Evolutionary conservation across 2,113 vertebrate species (phyloP).

Genomic region (Campylomormyrus tamandua): DNA sequence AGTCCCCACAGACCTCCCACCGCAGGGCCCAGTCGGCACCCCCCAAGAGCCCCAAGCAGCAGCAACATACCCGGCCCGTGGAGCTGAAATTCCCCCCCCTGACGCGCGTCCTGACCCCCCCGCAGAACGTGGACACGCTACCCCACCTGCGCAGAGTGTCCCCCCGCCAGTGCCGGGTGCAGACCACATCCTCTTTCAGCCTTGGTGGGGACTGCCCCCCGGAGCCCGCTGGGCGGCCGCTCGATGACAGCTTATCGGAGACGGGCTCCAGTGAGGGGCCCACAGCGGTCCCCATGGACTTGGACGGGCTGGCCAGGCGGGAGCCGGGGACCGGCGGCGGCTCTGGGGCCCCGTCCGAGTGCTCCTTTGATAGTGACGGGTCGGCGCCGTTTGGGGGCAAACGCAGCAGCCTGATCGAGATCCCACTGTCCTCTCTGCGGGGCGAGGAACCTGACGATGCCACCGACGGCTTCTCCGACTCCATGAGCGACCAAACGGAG

Average conservation of each 20-base stretch:
- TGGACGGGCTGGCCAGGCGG: constrained; percentile 44
- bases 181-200: constrained; percentile 76
- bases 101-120: constrained; percentile 66
- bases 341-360: constrained; percentile 65
- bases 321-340: constrained; percentile 48
- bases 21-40: constrained; percentile 64
- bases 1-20: constrained; percentile 55
- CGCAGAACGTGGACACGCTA: constrained; percentile 75
- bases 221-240: constrained; percentile 18
- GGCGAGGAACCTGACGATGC: constrained; percentile 53
- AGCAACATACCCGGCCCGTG: constrained; percentile 44
- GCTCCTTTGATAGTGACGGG: constrained; percentile 68
- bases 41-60: constrained; percentile 72
- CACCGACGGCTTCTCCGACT: constrained; percentile 60
- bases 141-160: constrained; percentile 76
- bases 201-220: constrained; percentile 51
- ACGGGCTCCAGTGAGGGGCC: constrained; percentile 52
- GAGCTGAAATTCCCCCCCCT: constrained; percentile 64
- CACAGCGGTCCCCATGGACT: constrained; percentile 58
- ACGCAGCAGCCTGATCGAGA: constrained; percentile 73
- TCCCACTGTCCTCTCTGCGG: constrained; percentile 65
- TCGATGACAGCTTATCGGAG: constrained; percentile 50
- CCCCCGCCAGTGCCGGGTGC: constrained; percentile 70
- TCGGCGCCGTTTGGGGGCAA: constrained; percentile 53
- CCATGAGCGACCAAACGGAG: constrained; percentile 64